phyloP scores from a whole-genome alignment of 2,888 invertebrate genomes.

The Alsophila aescularia region DNA sequence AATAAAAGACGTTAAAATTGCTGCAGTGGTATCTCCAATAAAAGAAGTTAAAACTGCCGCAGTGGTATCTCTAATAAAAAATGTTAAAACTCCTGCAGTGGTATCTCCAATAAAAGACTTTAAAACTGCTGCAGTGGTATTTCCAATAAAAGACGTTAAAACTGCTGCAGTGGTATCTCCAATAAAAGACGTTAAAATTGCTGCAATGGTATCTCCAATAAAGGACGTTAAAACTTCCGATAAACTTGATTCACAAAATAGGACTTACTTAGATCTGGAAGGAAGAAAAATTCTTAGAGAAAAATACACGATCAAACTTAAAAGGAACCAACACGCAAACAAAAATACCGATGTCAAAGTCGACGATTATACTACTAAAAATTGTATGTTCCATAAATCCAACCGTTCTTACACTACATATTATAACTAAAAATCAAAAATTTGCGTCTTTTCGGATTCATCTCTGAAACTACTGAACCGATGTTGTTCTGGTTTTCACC shows the following conservation, averaged over 20 bases:
- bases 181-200: neutral
- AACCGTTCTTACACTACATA: neutral
- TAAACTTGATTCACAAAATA: neutral
- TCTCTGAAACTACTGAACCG: too few relatives aligned
- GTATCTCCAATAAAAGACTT: too few relatives aligned
- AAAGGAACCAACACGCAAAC: slow-evolving; percentile 17
- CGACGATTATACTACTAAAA: neutral
- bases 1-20: too few relatives aligned
- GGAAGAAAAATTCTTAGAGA: slow-evolving; percentile 42
- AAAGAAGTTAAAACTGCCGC: neutral
- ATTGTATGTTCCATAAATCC: neutral
- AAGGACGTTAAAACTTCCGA: neutral
- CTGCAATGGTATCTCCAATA: neutral
- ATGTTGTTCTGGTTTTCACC: too few relatives aligned
- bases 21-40: too few relatives aligned
- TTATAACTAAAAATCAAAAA: too few relatives aligned
- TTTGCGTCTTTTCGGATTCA: too few relatives aligned
- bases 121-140: too few relatives aligned
- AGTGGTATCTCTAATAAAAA: neutral
- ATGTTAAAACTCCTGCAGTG: neutral
- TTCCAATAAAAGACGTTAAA: too few relatives aligned
- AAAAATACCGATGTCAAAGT: slow-evolving; percentile 13
- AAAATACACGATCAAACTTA: slow-evolving; percentile 40
- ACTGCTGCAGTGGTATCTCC: neutral
- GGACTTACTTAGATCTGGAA: slow-evolving; percentile 15